Conservation (phyloP, 37 sponge, comb jelly and placozoan species). For the Theonella swinhoei region DNA sequence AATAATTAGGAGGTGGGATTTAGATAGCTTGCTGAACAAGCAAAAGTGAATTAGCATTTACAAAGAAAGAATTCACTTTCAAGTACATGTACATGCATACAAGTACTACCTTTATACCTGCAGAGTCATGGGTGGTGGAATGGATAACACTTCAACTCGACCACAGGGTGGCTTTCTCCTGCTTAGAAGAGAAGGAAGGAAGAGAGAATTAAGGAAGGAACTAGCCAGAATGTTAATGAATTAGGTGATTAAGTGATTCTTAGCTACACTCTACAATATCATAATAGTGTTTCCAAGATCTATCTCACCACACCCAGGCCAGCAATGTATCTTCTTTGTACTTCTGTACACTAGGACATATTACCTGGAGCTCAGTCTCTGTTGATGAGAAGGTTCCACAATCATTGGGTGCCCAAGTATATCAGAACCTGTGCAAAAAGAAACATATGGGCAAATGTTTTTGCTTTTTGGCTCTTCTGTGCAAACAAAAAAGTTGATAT, state of each 20-base stretch:
- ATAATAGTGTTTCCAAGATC: no score
- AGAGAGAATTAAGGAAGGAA: not conserved
- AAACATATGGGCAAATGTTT: not conserved
- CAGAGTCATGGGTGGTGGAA: slow-evolving; percentile 62
- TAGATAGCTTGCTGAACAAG: no score
- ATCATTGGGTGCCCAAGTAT: slow-evolving; percentile 78
- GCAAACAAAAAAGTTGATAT: not conserved
- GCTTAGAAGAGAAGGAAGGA: slow-evolving; percentile 18
- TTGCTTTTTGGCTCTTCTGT: not conserved
- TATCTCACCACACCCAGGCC: no score
- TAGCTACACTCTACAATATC: no score
- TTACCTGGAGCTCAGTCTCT: slow-evolving; percentile 63
- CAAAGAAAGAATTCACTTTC: no score
- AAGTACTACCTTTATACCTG: no score
- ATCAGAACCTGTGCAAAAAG: slow-evolving; percentile 64
- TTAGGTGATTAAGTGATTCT: not conserved
- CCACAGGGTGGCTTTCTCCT: slow-evolving; percentile 52
- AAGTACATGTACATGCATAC: no score
- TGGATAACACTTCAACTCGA: slow-evolving; percentile 70
- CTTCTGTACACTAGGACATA: no score
- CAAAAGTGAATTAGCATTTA: no score
- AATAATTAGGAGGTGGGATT: no score
- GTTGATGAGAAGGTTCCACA: slow-evolving; percentile 86
- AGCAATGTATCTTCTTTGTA: no score
- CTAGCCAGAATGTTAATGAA: no score